A percentile compares a stretch with the other conserved stretches of the same genome.
Evolutionary conservation across 2,113 vertebrate species (phyloP).

Genomic region (Mirounga angustirostris): DNA sequence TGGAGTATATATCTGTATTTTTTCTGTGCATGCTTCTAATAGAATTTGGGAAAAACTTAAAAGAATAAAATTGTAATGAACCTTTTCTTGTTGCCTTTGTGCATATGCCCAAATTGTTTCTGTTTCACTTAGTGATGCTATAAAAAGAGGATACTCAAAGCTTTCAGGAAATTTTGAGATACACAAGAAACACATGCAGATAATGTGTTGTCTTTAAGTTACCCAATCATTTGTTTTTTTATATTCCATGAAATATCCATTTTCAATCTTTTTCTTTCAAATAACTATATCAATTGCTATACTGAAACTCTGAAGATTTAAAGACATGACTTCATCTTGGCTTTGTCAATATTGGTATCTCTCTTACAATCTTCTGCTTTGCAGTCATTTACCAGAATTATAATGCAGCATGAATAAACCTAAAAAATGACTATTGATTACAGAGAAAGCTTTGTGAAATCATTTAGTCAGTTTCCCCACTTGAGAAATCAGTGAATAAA

Average conservation of each 20-base stretch:
- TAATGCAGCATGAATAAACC: constrained; percentile 86
- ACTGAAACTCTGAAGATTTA: constrained; percentile 74
- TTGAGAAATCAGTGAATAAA: constrained; percentile 85
- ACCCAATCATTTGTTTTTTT: constrained; percentile 71
- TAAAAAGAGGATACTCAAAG: constrained; percentile 53
- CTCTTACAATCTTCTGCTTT: constrained; percentile 79
- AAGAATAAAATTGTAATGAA: constrained; percentile 72
- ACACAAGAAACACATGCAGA: constrained; percentile 51
- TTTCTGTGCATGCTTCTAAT: constrained; percentile 81
- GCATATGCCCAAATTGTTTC: constrained; percentile 60
- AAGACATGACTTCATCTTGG: constrained; percentile 81
- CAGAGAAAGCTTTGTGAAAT: constrained; percentile 86
- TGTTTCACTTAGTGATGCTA: constrained; percentile 66
- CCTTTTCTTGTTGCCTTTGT: constrained; percentile 69
- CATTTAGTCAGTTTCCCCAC: constrained; percentile 84
- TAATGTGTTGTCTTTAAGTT: constrained; percentile 72
- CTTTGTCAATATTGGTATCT: constrained; percentile 79
- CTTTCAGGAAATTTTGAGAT: constrained; percentile 70
- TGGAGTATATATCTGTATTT: constrained; percentile 79
- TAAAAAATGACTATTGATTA: constrained; percentile 87
- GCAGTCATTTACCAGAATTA: constrained; percentile 83
- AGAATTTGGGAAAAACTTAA: constrained; percentile 73
- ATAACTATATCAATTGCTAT: constrained; percentile 60
- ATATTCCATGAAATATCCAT: constrained; percentile 51
- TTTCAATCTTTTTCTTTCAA: constrained; percentile 62